Evolutionary conservation across 2,797 vertebrate genomes (phyloP), one percentile per base, ranked within the genome.

Genomic region (Pteropus rufus): DNA sequence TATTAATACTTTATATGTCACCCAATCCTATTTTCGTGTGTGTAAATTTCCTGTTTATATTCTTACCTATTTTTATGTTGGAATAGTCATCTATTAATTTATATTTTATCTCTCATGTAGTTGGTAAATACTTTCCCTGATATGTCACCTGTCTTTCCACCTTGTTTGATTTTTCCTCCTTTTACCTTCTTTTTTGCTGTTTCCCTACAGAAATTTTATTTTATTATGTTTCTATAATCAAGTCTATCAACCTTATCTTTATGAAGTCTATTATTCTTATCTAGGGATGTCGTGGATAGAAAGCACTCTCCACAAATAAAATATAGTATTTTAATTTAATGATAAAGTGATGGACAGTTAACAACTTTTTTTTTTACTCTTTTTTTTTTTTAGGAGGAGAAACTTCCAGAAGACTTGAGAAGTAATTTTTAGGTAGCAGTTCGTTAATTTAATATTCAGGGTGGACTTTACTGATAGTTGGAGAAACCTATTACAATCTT

Each of bases 141-240:
- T 83, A 56, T 34, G 29, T 54, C 65, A 41, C 62, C 58, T 95
- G 19, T 87, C 21, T 85, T 76, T 91, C 44, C 6, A 82, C 14
- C 36, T 70, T 73, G 29, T 41, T 91, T 41, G 24, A n/a, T 87
- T 82, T 81, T 81, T 56, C 34, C 64, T 82, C 49, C 8, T 69
- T 79, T 77, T 19, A 10, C n/a, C 41, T 36, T 7, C 26, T 52
- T 64, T 87, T 91, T 39, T 69, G 56, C 34, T 65, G 9, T 91
- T 96, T 70, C 36, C 26, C 49, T 58, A 29, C 14, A 85, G 52
- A 97, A 95, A 60, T 76, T 94, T 90, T 93, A 92, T 79, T 85
- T 86, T 89, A 72, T 65, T 65, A 49, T 18, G 7, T 76, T 79
- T 90, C 95, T 49, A 85, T 9, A 92, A 15, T 49, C 49, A 85